Evolutionary conservation across 2,113 vertebrate genomes (phyloP).

Genomic region (Vimba vimba): DNA sequence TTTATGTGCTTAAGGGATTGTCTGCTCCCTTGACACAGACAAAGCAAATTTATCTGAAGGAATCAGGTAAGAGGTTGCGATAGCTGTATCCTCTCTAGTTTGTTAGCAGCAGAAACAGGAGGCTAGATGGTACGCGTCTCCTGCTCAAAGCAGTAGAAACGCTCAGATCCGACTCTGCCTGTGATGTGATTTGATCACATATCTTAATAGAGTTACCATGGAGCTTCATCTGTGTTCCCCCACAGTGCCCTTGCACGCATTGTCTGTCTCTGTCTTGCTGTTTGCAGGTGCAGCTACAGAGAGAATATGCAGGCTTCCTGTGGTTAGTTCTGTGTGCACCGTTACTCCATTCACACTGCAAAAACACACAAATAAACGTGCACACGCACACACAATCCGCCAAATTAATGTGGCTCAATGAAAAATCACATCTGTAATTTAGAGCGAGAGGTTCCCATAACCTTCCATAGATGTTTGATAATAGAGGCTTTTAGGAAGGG

Average conservation of each 20-base stretch:
- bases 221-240: slow-evolving; percentile 46
- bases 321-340: slow-evolving; percentile 29
- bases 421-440: neutral
- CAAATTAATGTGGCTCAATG: neutral
- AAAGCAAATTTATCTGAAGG: slow-evolving; percentile 31
- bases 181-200: slow-evolving; percentile 51
- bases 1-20: slow-evolving; percentile 25
- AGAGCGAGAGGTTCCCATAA: neutral
- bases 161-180: slow-evolving; percentile 30
- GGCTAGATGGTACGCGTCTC: neutral
- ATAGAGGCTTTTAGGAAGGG: neutral
- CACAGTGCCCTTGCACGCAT: slow-evolving; percentile 35
- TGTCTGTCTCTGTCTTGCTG: slow-evolving; percentile 5
- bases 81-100: slow-evolving; percentile 16
- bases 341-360: slow-evolving; percentile 25
- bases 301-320: slow-evolving; percentile 49
- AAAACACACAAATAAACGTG: slow-evolving; percentile 20
- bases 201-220: slow-evolving; percentile 52
- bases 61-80: slow-evolving; percentile 5
- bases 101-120: neutral
- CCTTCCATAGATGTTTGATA: slow-evolving; percentile 8
- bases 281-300: slow-evolving; percentile 52
- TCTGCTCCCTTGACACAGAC: slow-evolving; percentile 8
- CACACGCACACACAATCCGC: neutral
- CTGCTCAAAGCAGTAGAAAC: slow-evolving; percentile 18